Evolutionary conservation across 2,888 invertebrate genomes (phyloP), one percentile per base, ranked within the genome.

Genomic region (Leucania comma): DNA sequence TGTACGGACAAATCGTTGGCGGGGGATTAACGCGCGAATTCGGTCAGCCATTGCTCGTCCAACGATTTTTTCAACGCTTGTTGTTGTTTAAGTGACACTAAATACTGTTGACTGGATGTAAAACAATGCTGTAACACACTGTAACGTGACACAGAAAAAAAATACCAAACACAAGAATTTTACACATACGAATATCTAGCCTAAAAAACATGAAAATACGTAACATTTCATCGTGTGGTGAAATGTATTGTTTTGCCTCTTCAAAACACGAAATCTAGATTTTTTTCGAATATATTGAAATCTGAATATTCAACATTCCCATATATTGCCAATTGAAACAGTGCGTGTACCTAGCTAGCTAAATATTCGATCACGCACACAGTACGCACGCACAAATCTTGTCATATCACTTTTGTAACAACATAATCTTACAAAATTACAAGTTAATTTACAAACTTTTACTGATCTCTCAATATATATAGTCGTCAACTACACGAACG

Each of bases 1-100:
- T 87, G 89, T 90, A 89, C 93, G 90, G 89, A 92, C 92, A 92
- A 93, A 93, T 93, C 91, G 90, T 86, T 90, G 92, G 92, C 92
- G 90, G 85, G 89, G 92, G 90, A 92, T 92, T 90, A 92, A 91
- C 91, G 86, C 88, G 90, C 90, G 89, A 93, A 92, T 92, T 92
- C 92, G 91, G 91, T 89, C 92, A 90, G 83, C 86, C 85, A 90
- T 89, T 90, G 87, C 78, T 84, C 63, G 69, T 67, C 72, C 81
- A 78, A 78, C 70, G 66, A 74, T 76, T 81, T 75, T 84, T 80
- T 79, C 67, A 68, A 63, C 59, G 70, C 69, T 74, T 78, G 73
- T 84, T 81, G 82, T 78, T 75, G 71, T 75, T 77, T 50, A 58
- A 68, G 62, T 75, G 75, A 77, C 68, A 75, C 65, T 81, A 74